Base-by-base conservation (phyloP, 2,888 invertebrate species). In the Agriopis leucophaearia region DNA sequence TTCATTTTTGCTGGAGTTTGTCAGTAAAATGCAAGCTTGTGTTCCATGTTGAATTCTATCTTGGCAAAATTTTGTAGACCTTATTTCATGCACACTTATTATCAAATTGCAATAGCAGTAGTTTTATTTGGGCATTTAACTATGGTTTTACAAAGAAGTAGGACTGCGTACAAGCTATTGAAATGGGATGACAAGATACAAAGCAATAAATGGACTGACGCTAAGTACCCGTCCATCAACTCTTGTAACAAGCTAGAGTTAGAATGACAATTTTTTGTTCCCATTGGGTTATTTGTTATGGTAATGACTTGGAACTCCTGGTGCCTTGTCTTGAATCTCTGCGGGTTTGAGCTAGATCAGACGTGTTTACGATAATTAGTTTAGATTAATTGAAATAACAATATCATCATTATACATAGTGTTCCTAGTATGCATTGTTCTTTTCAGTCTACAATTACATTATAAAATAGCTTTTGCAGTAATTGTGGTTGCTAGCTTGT, bases 271-370 rank as follows among this genome's bases (percentile, higher is more conserved):
- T 78, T 77, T 74, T 75, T 73, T 74, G 74, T 69, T 69, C 56
- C 50, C 64, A 62, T 73, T 64, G 70, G 70, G 69, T 64, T 74
- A 74, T 79, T 81, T 81, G 78, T 81, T 81, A 78, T 71, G 76
- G 45, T 80, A 81, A 83, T 81, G 72, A 76, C 75, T 60, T 66
- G 42, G 58, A 18, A 64, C 52, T 69, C 67, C 72, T 74, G 66
- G 54, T 61, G 54, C 52, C 70, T 59, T 72, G 67, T 56, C 54
- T 61, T 47, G 13, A 45, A 57, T 40, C 36, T 40, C 42, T 8
- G 36, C n/a, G 40, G 36, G 38, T 18, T 59, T 48, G 40, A 38
- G 36, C 40, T 52, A 35, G 12, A 42, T 42, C 18, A 38, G 38
- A 52, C 55, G 13, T 42, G 55, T 13, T 27, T 42, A 16, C 16